These are phyloP conservation scores for Melangyna quadrimaculata DNA, from an alignment of 2,888 invertebrate genomes.

Conservation along the genomic window DNA sequence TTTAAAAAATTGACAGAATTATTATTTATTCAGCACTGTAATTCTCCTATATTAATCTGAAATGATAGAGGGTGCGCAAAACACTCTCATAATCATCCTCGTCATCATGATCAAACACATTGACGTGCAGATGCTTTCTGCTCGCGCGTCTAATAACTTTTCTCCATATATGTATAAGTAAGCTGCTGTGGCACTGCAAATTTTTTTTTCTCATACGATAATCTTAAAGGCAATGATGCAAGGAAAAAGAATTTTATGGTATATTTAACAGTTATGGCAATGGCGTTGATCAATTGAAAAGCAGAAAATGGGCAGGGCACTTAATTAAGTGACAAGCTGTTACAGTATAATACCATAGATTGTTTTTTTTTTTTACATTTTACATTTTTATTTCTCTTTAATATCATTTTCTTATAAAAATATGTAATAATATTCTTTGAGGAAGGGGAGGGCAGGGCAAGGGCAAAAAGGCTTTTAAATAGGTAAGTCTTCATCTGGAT, in stretches of 20 bases:
- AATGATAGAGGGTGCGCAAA: conserved; percentile 7
- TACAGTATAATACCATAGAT: conserved; percentile 35
- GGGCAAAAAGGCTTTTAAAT: neutral
- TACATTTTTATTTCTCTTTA: neutral
- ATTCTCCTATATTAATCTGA: neutral
- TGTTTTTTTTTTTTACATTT: too few relatives aligned
- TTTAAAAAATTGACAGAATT: too few relatives aligned
- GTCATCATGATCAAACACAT: conserved; percentile 1
- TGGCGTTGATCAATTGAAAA: conserved; percentile 68
- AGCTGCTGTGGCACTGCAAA: conserved; percentile 13
- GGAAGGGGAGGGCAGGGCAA: too few relatives aligned
- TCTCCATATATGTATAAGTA: conserved; percentile 13
- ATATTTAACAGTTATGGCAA: conserved; percentile 49
- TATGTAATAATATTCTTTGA: neutral
- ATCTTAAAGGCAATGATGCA: conserved; percentile 30
- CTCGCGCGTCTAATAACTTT: conserved; percentile 46
- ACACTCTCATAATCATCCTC: neutral
- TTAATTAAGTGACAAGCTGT: conserved; percentile 68
- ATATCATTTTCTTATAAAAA: neutral
- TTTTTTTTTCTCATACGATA: conserved; percentile 4
- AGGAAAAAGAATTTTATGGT: conserved; percentile 38
- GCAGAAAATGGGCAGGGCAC: conserved; percentile 68
- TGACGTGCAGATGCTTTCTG: conserved; percentile 31
- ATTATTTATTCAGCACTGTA: neutral
- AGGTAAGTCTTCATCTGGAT: conserved; percentile 6